Evolutionary conservation across 2,113 vertebrate species (phyloP), one percentile per base, ranked within the genome.

Genomic region (Oriolus oriolus): DNA sequence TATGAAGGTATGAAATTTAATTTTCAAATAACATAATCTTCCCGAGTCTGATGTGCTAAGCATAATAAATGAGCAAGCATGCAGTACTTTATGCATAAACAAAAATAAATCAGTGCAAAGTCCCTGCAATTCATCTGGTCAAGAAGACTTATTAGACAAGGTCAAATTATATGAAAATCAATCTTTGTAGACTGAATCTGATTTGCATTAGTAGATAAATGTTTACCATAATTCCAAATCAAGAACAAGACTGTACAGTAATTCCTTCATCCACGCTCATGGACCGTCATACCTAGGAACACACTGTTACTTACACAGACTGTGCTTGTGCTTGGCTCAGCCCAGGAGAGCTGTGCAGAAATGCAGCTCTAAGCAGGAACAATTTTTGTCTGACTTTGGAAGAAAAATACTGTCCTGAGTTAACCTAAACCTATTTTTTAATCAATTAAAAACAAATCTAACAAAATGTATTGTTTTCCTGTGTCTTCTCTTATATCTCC

Each of bases 111-210:
- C 93, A 90, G 93, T 45, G 41, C n/a, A 76, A 87, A 88, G 83
- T 75, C 95, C 73, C 85, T 83, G 60, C 87, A 94, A 96, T 94
- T 95, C 86, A 78, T 94, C 92, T 84, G 92, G 80, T 95, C 80
- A 87, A 92, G 76, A 95, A 96, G 92, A 96, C 83, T 93, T 96
- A 96, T 93, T 93, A 96, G 91, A 87, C 95, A 96, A 93, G 92
- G 92, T 93, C 88, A 94, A 84, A 95, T 95, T 96, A 93, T 59
- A 74, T 75, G 78, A 74, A 94, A 89, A 95, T 92, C 87, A 97
- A 74, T 96, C 89, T 87, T 96, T 0, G 35, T 93, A 85, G 56
- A 18, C 49, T 80, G 79, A 92, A 89, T 88, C 83, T 73, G 82
- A 96, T 96, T 93, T 96, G 90, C 84, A 96, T 96, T 84, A 83